phyloP scores from a whole-genome alignment of 92 coral and sea anemone genomes.

The Epizoanthus scotinus region DNA sequence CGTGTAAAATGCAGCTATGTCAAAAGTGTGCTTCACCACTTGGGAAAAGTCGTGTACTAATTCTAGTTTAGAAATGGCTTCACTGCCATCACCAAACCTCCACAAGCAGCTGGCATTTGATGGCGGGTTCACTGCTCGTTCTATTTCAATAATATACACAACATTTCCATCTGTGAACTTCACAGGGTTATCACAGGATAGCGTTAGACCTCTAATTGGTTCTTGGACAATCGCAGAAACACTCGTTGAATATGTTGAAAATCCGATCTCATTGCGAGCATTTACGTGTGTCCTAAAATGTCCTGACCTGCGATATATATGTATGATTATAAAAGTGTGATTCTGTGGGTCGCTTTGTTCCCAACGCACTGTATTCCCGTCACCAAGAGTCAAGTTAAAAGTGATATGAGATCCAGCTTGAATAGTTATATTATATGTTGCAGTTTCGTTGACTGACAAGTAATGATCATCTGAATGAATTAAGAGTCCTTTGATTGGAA shows the following conservation, averaged over 20 bases:
- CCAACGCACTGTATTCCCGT: neutral
- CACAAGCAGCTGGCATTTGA: slow-evolving; percentile 66
- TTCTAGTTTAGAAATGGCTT: neutral
- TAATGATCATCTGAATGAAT: neutral
- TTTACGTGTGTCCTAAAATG: slow-evolving; percentile 13
- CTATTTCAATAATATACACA: neutral
- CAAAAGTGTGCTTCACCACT: slow-evolving; percentile 28
- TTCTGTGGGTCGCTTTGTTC: neutral
- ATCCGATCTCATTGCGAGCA: slow-evolving; percentile 45
- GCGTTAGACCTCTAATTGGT: slow-evolving; percentile 37
- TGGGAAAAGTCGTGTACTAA: slow-evolving; percentile 1
- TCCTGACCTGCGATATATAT: slow-evolving; percentile 42
- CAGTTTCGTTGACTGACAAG: slow-evolving; percentile 29
- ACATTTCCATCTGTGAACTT: slow-evolving; percentile 32
- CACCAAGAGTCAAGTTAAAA: slow-evolving; percentile 29
- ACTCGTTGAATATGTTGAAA: neutral
- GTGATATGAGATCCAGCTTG: slow-evolving; percentile 46
- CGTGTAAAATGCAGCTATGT: slow-evolving; percentile 48
- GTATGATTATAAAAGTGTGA: slow-evolving; percentile 1
- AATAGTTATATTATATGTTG: slow-evolving; percentile 27
- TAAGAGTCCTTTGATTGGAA: too few species aligned
- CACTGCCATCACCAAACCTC: slow-evolving; percentile 70
- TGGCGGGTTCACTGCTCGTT: slow-evolving; percentile 28
- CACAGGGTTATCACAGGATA: slow-evolving; percentile 49
- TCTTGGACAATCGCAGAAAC: slow-evolving; percentile 40